phyloP scores from a whole-genome alignment of 2,113 vertebrate genomes.

The Alaudala cheleensis region DNA sequence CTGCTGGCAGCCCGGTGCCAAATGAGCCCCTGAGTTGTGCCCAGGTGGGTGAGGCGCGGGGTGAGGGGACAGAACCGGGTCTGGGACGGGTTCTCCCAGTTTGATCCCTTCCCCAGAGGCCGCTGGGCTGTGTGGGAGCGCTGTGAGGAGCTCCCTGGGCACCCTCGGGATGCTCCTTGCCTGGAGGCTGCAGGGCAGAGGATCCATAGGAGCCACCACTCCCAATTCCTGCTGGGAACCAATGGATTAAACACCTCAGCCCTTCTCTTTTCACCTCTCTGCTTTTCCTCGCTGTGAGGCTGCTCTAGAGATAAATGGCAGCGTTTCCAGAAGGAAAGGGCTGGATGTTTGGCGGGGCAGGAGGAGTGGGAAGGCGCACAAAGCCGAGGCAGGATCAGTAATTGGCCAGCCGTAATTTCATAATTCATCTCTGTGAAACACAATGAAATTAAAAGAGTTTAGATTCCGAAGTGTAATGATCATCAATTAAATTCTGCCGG shows the following conservation, averaged over 20 bases:
- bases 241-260: fast-evolving
- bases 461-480: slow-evolving; percentile 74
- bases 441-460: slow-evolving; percentile 77
- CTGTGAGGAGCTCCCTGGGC: neutral
- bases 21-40: neutral
- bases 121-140: neutral
- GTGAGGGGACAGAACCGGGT: neutral
- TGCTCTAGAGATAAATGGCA: neutral
- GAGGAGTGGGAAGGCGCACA: neutral
- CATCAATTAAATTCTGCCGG: slow-evolving; percentile 73
- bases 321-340: neutral
- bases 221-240: neutral
- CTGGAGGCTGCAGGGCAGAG: neutral
- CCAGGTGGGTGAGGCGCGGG: neutral
- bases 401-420: slow-evolving; percentile 69
- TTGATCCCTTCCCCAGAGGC: fast-evolving
- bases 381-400: slow-evolving; percentile 53
- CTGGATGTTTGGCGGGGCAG: neutral
- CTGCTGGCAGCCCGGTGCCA: too few relatives aligned
- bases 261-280: too few relatives aligned
- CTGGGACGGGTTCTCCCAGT: neutral
- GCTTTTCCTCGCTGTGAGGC: fast-evolving
- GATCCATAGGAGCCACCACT: neutral
- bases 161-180: neutral
- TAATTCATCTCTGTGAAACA: slow-evolving; percentile 69